phyloP scores from a whole-genome alignment of 2,797 vertebrate species.

The Philypnodon macrostomus region DNA sequence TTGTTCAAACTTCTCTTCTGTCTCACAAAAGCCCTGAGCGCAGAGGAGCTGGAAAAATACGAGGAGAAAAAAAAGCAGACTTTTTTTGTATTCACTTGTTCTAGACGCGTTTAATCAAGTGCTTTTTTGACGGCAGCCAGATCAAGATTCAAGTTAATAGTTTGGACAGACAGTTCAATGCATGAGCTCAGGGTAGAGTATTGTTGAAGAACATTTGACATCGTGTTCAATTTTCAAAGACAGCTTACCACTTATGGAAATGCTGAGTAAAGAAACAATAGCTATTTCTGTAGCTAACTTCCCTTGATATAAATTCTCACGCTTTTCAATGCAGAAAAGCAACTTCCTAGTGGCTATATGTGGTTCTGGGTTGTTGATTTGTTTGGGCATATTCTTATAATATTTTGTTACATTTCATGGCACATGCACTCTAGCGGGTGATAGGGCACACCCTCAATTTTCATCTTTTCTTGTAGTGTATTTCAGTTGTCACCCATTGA shows the following conservation, averaged over 20 bases:
- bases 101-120: slow-evolving; percentile 13
- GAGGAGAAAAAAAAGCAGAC: slow-evolving; percentile 6
- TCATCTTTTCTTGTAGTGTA: slow-evolving; percentile 11
- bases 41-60: slow-evolving; percentile 11
- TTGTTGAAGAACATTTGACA: neutral
- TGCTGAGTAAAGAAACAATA: too few species aligned
- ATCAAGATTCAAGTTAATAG: slow-evolving; percentile 11
- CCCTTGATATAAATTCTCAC: too few species aligned
- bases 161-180: slow-evolving; percentile 2
- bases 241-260: too few species aligned
- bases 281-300: too few species aligned
- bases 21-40: slow-evolving; percentile 26
- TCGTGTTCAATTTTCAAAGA: too few species aligned
- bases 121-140: neutral
- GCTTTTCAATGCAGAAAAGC: too few species aligned
- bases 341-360: neutral
- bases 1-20: slow-evolving; percentile 16
- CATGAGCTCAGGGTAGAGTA: neutral
- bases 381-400: neutral
- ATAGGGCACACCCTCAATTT: slow-evolving; percentile 11
- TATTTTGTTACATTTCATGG: slow-evolving; percentile 3
- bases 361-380: too few species aligned
- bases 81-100: slow-evolving; percentile 11
- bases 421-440: slow-evolving; percentile 2
- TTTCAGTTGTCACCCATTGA: slow-evolving; percentile 8